Percentiles rank a stretch among this genome's conserved stretches.
Conservation (phyloP, 2,888 invertebrate genomes). For the Phortica magna region DNA sequence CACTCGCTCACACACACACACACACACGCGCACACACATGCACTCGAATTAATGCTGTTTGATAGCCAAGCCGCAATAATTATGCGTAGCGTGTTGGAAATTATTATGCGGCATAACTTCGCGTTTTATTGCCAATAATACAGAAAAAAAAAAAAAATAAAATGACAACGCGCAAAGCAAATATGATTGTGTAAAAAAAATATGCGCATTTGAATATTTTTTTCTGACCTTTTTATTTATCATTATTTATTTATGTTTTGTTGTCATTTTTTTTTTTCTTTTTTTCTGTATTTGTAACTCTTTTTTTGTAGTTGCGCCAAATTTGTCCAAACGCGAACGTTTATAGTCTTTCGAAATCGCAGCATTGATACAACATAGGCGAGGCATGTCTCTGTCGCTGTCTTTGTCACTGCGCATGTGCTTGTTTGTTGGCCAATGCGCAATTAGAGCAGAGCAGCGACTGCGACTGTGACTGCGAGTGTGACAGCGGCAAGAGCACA, state of each 20-base stretch:
- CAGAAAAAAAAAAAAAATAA: slow-evolving; percentile 33
- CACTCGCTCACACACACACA: background rate
- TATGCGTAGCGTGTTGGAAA: slow-evolving; percentile 30
- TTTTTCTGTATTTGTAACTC: too few relatives aligned
- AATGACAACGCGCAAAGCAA: slow-evolving; percentile 10
- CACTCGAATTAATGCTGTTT: background rate
- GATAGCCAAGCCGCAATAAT: background rate
- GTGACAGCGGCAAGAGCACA: slow-evolving; percentile 2
- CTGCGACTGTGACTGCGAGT: background rate
- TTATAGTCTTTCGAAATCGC: slow-evolving; percentile 37
- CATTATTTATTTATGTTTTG: slow-evolving; percentile 7
- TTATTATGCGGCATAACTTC: slow-evolving; percentile 57
- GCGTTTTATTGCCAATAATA: slow-evolving; percentile 64
- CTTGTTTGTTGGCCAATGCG: slow-evolving; percentile 18
- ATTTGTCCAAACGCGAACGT: slow-evolving; percentile 10
- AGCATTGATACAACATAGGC: slow-evolving; percentile 52
- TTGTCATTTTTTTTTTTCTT: too few relatives aligned
- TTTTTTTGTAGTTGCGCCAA: slow-evolving; percentile 23
- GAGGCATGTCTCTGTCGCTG: slow-evolving; percentile 30
- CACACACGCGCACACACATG: background rate
- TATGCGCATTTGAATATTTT: slow-evolving; percentile 8
- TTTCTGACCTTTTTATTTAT: background rate
- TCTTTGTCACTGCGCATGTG: background rate
- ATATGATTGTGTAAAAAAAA: slow-evolving; percentile 14
- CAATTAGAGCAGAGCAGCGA: slow-evolving; percentile 60